These are phyloP conservation scores for Sinocyclocheilus anophthalmus DNA, from an alignment of 2,113 vertebrate genomes.

Conservation along the genomic window DNA sequence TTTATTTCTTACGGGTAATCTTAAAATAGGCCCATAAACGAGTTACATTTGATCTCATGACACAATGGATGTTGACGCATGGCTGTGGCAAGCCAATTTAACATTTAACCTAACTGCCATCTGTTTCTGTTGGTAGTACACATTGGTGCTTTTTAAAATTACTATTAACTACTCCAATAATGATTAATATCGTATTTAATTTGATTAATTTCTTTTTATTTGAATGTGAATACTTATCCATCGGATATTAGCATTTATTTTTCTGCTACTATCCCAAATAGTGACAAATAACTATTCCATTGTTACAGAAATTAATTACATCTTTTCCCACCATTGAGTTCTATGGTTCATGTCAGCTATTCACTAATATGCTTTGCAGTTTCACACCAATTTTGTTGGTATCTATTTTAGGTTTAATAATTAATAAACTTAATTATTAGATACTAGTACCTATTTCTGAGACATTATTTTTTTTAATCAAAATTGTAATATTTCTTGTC, in stretches of 20 bases:
- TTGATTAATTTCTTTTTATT: not conserved
- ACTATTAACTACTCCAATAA: not conserved
- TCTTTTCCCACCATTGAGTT: not conserved
- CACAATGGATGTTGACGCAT: conserved; percentile 10
- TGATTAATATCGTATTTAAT: not conserved
- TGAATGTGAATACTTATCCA: not conserved
- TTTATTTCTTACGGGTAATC: not conserved
- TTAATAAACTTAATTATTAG: not conserved
- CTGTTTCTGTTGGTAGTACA: not conserved
- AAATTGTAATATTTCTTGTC: not conserved
- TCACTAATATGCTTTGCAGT: not conserved
- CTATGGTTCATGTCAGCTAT: not conserved
- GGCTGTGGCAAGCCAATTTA: conserved; percentile 5
- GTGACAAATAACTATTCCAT: not conserved
- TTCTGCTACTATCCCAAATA: not conserved
- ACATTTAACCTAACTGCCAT: not conserved
- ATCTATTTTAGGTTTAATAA: not conserved
- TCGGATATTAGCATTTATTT: not conserved
- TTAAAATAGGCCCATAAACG: not conserved
- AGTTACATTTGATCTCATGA: not conserved
- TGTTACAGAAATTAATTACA: not conserved
- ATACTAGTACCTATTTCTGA: not conserved
- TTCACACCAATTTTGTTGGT: not conserved
- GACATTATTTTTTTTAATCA: not conserved
- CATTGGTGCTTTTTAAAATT: not conserved